Conservation (phyloP, 2,888 invertebrate genomes). For the Drosophila engyochracea region DNA sequence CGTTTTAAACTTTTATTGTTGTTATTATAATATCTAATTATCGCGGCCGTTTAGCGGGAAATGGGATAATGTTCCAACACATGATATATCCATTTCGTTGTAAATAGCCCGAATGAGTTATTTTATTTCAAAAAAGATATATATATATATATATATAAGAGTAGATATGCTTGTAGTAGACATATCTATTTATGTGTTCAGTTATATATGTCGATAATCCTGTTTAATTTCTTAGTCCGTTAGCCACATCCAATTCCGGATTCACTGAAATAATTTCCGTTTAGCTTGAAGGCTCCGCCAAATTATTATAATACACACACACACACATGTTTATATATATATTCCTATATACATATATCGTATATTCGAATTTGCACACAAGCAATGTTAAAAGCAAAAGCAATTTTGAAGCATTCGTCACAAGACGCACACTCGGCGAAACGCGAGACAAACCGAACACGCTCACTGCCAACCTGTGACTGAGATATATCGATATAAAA, state of each 20-base stretch:
- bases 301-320: conserved; percentile 1
- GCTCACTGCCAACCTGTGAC: conserved; percentile 46
- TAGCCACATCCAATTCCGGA: not conserved
- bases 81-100: conserved; percentile 3
- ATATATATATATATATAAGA: not conserved
- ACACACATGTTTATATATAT: not conserved
- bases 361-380: conserved; percentile 10
- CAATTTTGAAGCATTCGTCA: conserved; percentile 32
- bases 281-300: conserved; percentile 4
- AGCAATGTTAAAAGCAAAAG: conserved; percentile 15
- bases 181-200: not conserved
- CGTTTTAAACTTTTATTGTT: not conserved
- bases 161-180: not conserved
- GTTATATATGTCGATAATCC: not conserved
- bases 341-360: conserved; percentile 4
- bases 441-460: conserved; percentile 42
- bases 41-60: not conserved
- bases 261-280: conserved; percentile 9
- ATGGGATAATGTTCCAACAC: not conserved
- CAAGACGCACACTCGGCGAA: conserved; percentile 10
- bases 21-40: not conserved
- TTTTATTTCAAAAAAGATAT: not conserved
- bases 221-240: not conserved
- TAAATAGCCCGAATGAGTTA: not conserved
- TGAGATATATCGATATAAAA: conserved; percentile 44